A percentile compares a stretch with the other conserved stretches of the same genome.
Conservation (phyloP, 2,888 invertebrate species). For the Lepeophtheirus nordmannii region DNA sequence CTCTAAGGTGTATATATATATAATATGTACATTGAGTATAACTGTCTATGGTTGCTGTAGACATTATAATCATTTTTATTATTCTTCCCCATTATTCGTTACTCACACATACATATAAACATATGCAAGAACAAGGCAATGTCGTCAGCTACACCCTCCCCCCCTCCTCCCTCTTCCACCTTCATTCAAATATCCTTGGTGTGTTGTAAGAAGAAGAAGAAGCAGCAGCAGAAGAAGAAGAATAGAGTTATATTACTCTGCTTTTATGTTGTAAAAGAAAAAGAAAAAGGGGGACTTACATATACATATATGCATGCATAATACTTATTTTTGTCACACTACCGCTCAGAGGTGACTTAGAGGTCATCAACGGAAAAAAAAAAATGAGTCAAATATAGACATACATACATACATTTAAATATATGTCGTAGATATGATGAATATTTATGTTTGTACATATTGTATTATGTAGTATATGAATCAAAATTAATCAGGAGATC, state of each 20-base stretch:
- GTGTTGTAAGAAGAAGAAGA: neutral
- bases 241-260: too few relatives aligned
- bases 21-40: too few relatives aligned
- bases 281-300: neutral
- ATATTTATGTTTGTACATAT: too few relatives aligned
- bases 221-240: too few relatives aligned
- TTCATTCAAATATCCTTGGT: conserved; percentile 8
- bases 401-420: too few relatives aligned
- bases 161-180: neutral
- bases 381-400: neutral
- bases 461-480: too few relatives aligned
- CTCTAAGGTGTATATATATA: too few relatives aligned
- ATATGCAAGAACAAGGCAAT: neutral
- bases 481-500: too few relatives aligned
- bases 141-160: too few relatives aligned
- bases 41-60: too few relatives aligned
- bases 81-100: neutral
- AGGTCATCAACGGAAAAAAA: conserved; percentile 6
- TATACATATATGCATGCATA: neutral
- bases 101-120: neutral
- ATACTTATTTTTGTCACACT: conserved; percentile 1
- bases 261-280: too few relatives aligned
- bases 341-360: neutral
- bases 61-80: neutral
- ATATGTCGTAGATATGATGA: too few relatives aligned